Evolutionary conservation across 2,113 vertebrate genomes (phyloP), one percentile per base, ranked within the genome.

Genomic region (Hemiprocne comata): DNA sequence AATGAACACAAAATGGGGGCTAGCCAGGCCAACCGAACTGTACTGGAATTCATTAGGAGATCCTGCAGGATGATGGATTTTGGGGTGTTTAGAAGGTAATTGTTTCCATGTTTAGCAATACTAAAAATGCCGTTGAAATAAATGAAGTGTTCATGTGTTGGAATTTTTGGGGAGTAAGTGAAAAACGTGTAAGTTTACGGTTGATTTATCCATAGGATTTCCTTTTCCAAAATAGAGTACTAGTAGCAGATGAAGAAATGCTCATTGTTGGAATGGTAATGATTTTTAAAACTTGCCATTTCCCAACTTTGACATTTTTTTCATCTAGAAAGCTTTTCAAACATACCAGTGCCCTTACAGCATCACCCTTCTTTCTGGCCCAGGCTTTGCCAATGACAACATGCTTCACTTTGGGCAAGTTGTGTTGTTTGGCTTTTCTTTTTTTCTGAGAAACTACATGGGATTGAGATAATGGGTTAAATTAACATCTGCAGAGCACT

Each of bases 1-100:
- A 18, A 8, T 7, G 23, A 53, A 29, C 58, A 3, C 8, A 9
- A 34, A 46, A 11, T 0, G 18, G 2, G 42, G 3, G 19, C 10
- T 55, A 16, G 38, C 11, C 36, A 3, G n/a, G 36, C 11, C 33
- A 6, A 18, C 31, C 6, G 13, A 50, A 8, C 5, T 11, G 11
- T 16, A 11, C 2, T 36, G 57, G 33, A 38, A 57, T 44, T 44
- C 21, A 44, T 11, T 62, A 57, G 16, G 20, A 0, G 57, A n/a
- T 33, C 51, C 50, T 26, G 42, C 28, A 12, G 28, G 31, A 42
- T 18, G 13, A 40, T 62, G 60, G 4, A n/a, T 17, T 33, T 5
- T 28, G 13, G 60, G 34, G 42, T 6, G 20, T 34, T 51, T 28
- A 29, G 33, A 26, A 23, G 11, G 18, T 4, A 15, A 25, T 25